Base-by-base conservation (phyloP, 2,797 vertebrate genomes). In the Rhynchonycteris naso region DNA sequence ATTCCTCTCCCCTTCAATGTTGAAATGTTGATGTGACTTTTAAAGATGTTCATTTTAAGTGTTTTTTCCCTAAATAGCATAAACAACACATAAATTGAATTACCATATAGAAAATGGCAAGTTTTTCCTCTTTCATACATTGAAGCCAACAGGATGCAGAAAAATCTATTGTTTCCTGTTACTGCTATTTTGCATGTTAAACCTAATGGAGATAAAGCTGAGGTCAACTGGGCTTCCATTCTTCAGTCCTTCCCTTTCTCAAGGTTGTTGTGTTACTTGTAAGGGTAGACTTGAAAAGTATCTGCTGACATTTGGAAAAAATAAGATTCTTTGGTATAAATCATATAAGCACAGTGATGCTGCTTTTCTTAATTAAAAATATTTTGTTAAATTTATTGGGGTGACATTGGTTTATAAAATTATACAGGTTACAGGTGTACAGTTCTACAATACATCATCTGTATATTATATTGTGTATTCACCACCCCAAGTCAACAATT, bases 41-140 rank as follows among this genome's bases (percentile, higher is more conserved):
- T 68, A 50, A 87, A 75, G 69, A 96, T 93, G 61, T 94, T 95
- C 86, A 96, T 88, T 92, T 96, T 74, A 76, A 96, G 43, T 61
- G 50, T 86, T 92, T 92, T 43, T 63, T 86, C 82, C 76, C 59
- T 82, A 84, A 93, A 88, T 35, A 95, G 50, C 50, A 72, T 80
- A 86, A 94, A 93, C 92, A 94, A n/a, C 74, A 72, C 72, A 74
- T 66, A 90, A 86, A 83, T 38, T 86, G 54, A 72, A 72, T 72
- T 97, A 26, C 18, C 0, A 14, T 50, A 81, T 65, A 26, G 7
- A 82, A 96, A 92, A 95, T 93, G 69, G 74, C 69, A 93, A 72
- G 2, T 69, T 83, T 90, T 93, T 50, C 28, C 24, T 91, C 43
- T 43, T 50, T 85, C 47, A 65, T 86, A 63, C 47, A 50, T 2